Conservation (phyloP, 2,113 vertebrate species). For the Rhea americana region DNA sequence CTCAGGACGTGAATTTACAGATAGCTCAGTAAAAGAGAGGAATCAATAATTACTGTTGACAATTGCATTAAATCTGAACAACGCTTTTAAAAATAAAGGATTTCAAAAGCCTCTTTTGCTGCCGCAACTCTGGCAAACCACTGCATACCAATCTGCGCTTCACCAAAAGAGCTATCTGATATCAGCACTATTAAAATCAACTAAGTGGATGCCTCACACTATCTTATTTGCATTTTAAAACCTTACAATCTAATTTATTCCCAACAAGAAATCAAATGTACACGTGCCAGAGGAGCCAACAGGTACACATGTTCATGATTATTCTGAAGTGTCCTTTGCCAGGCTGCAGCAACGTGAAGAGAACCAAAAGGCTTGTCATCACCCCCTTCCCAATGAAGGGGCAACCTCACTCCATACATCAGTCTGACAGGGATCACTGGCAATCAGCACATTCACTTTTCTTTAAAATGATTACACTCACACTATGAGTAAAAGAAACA, state of each 20-base stretch:
- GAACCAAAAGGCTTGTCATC: not conserved
- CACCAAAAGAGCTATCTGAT: too few species aligned
- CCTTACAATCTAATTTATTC: not conserved
- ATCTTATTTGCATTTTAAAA: not conserved
- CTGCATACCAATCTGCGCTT: not conserved
- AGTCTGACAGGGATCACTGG: not conserved
- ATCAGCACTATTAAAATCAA: not conserved
- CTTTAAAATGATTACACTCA: not conserved
- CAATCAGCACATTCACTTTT: not conserved
- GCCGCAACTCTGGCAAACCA: not conserved
- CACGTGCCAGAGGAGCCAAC: not conserved
- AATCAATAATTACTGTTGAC: not conserved
- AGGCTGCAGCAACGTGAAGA: not conserved
- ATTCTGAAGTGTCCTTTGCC: not conserved
- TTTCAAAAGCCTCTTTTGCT: not conserved
- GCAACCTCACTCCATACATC: fast-evolving
- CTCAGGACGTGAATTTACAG: not conserved
- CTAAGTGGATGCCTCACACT: not conserved
- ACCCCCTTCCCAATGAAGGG: not conserved
- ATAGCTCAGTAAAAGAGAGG: not conserved
- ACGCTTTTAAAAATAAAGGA: not conserved
- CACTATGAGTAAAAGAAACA: not conserved
- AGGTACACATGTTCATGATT: not conserved
- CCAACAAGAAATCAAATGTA: not conserved
- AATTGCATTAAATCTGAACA: not conserved